Conservation (phyloP, 92 coral and sea anemone genomes). For the Zoanthus solanderi region DNA sequence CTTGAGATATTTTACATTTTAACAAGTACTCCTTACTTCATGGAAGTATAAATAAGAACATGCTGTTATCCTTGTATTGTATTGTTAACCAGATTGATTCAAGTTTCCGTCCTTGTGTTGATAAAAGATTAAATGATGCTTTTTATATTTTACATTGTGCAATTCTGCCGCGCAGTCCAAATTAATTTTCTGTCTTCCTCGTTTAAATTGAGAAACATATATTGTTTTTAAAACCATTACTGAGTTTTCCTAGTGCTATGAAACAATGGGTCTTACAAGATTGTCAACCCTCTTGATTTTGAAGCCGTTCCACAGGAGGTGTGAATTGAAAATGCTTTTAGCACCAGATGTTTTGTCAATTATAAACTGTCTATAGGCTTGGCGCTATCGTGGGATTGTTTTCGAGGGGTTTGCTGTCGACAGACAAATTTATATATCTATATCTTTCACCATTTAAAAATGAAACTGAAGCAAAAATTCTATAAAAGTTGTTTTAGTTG, state of each 20-base stretch:
- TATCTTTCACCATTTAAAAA: background rate
- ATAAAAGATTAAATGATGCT: conserved; percentile 29
- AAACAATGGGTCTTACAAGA: background rate
- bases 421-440: background rate
- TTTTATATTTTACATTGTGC: conserved; percentile 23
- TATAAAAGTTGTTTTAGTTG: background rate
- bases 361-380: background rate
- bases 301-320: conserved; percentile 8
- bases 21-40: background rate
- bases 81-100: background rate
- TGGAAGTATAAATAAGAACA: background rate
- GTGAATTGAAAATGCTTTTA: conserved; percentile 50
- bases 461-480: background rate
- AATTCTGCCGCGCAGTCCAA: conserved; percentile 9
- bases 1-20: background rate
- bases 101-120: conserved; percentile 25
- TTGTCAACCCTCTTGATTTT: conserved; percentile 19
- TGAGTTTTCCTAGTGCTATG: conserved; percentile 14
- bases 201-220: background rate
- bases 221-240: background rate
- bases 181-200: conserved; percentile 25
- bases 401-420: background rate
- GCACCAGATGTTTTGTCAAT: conserved; percentile 37
- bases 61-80: background rate
- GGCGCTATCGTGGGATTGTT: background rate